Evolutionary conservation across 2,888 invertebrate genomes (phyloP).

Genomic region (Plutella xylostella): DNA sequence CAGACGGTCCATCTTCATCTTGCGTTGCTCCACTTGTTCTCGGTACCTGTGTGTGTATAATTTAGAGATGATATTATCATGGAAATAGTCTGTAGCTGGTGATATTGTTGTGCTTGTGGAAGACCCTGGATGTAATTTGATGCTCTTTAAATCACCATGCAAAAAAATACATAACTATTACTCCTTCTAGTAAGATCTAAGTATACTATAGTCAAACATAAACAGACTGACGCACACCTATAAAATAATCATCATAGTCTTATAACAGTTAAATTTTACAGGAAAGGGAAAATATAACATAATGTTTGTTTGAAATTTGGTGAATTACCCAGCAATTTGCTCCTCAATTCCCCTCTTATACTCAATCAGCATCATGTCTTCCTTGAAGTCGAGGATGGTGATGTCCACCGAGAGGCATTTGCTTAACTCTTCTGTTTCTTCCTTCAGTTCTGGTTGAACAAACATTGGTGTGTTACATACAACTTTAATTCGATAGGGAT

Average conservation of each 20-base stretch:
- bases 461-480: neutral
- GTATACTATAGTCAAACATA: too few relatives aligned
- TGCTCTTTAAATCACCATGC: too few relatives aligned
- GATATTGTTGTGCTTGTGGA: too few relatives aligned
- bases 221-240: too few relatives aligned
- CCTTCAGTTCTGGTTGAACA: slow-evolving; percentile 38
- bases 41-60: slow-evolving; percentile 43
- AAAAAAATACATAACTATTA: too few relatives aligned
- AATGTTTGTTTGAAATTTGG: too few relatives aligned
- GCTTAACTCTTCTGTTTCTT: slow-evolving; percentile 57
- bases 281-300: neutral
- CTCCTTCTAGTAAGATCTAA: too few relatives aligned
- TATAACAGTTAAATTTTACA: too few relatives aligned
- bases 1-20: slow-evolving; percentile 53
- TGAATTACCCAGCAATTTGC: slow-evolving; percentile 49
- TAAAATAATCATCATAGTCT: too few relatives aligned
- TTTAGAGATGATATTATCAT: too few relatives aligned
- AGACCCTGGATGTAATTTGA: too few relatives aligned
- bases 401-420: slow-evolving; percentile 53
- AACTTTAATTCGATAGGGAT: neutral
- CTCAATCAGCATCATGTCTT: slow-evolving; percentile 56
- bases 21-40: slow-evolving; percentile 51
- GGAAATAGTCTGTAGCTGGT: too few relatives aligned
- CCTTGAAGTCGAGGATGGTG: slow-evolving; percentile 44
- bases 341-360: slow-evolving; percentile 56